Percentiles rank a stretch among this genome's conserved stretches.
These are phyloP conservation scores for Aurelia sp. DNA, from an alignment of 30 jellyfish, hydroid and myxozoan species.

Conservation along the genomic window DNA sequence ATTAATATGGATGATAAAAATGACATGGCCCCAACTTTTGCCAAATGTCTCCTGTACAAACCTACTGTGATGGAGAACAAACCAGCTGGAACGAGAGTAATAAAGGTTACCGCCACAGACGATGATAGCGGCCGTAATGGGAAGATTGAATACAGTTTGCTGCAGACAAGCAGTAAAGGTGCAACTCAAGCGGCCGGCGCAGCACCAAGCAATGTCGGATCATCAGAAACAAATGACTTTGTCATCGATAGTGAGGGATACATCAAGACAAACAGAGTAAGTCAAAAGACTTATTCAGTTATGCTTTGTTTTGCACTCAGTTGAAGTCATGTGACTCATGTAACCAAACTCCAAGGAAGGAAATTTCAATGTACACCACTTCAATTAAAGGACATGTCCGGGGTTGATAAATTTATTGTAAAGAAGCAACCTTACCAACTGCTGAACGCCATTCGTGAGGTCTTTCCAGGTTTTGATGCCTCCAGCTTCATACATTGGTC, in stretches of 20 bases:
- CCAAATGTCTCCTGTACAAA: conserved; percentile 37
- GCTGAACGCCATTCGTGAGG: too few species aligned
- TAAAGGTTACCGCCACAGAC: conserved; percentile 64
- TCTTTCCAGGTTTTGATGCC: too few species aligned
- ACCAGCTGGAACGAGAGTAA: conserved; percentile 64
- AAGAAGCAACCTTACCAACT: too few species aligned
- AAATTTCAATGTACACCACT: too few species aligned
- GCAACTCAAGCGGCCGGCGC: conserved; percentile 40
- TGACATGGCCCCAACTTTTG: conserved; percentile 62
- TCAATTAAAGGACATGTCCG: too few species aligned
- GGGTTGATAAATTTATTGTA: too few species aligned
- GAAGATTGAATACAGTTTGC: conserved; percentile 57
- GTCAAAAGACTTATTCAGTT: background rate
- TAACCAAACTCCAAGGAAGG: too few species aligned
- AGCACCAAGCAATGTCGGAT: conserved; percentile 39
- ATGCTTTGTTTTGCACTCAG: background rate
- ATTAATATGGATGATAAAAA: conserved; percentile 66
- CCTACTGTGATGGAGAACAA: conserved; percentile 54
- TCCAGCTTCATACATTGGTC: too few species aligned
- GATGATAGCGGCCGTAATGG: conserved; percentile 74
- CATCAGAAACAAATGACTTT: conserved; percentile 60
- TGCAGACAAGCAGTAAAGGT: conserved; percentile 46
- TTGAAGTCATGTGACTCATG: too few species aligned
- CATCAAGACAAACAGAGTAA: conserved; percentile 64
- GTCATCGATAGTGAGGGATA: conserved; percentile 70